Base-by-base conservation (phyloP, 2,113 vertebrate genomes). In the Phocoena sinus region DNA sequence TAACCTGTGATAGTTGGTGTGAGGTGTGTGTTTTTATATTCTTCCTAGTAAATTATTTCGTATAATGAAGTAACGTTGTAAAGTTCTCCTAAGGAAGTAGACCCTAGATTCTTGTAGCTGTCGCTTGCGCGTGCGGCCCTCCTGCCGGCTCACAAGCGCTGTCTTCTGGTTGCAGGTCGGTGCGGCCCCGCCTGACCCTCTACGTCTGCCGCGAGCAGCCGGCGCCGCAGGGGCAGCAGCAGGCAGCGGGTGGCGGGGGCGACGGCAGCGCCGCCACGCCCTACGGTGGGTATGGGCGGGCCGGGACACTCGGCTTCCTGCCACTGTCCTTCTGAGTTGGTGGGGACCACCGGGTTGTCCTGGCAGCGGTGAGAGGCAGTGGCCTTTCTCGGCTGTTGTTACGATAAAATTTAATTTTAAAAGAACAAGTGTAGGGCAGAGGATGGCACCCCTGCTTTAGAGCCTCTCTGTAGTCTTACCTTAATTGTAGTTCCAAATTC, bases 151-250 rank as follows among this genome's bases (percentile, higher is more conserved):
- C 85, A 96, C 26, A 8, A 36, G 26, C 63, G 50, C 79, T n/a
- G 0, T 97, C 86, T 97, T 98, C 91, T 91, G 91, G 8, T 67
- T 97, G 71, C 98, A 99, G 99, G 98, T 99, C 99, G 0, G 99
- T 99, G 91, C 98, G 99, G 98, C 99, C 99, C 93, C 99, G 99
- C 77, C 96, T 99, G 98, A 99, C 99, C 0, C 98, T 99, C 98
- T 99, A 99, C 0, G 99, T 99, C 97, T 99, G 99, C 98, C 99
- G 99, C 98, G 99, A 99, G 98, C 99, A 98, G 23, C 58, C 99
- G 0, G 98, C 98, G 33, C 98, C 99, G 98, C 97, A 67, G 21
- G 99, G 99, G 96, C 98, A 98, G 79, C 99, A 98, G 76, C 97
- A 97, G 94, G 98, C 98, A 13, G 97, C 97, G 36, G 99, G 99